These are phyloP conservation scores for Oryzias celebensis DNA, from an alignment of 2,113 vertebrate species.

Conservation along the genomic window DNA sequence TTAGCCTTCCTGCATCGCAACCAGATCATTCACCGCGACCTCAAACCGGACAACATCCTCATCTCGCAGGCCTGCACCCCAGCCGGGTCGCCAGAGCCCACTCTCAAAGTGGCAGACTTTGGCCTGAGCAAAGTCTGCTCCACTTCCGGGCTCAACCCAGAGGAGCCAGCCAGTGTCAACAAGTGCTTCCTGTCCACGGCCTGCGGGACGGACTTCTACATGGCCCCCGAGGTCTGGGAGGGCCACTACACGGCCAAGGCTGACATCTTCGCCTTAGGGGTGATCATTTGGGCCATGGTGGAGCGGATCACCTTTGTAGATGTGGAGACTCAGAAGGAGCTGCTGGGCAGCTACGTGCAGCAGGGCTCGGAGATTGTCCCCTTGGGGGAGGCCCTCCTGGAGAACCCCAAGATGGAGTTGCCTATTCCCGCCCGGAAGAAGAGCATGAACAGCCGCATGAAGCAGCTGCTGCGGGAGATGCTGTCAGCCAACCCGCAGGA, in stretches of 20 bases:
- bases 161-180: constrained; percentile 92
- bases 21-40: constrained; percentile 95
- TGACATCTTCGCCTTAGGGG: constrained; percentile 94
- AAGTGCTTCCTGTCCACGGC: constrained; percentile 96
- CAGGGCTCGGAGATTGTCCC: constrained; percentile 92
- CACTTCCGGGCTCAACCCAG: constrained; percentile 86
- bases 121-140: constrained; percentile 96
- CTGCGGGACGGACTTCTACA: constrained; percentile 96
- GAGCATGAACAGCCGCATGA: constrained; percentile 93
- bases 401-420: constrained; percentile 97
- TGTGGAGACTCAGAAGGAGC: constrained; percentile 92
- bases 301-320: constrained; percentile 96
- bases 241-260: constrained; percentile 98
- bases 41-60: constrained; percentile 97
- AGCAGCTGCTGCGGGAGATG: constrained; percentile 95
- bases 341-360: constrained; percentile 91
- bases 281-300: constrained; percentile 98
- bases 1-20: constrained; percentile 97
- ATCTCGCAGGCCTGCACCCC: constrained; percentile 82
- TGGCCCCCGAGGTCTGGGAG: constrained; percentile 98
- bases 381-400: constrained; percentile 91
- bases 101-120: constrained; percentile 94
- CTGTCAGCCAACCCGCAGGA: constrained; percentile 95
- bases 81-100: constrained; percentile 83
- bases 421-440: constrained; percentile 94